These are phyloP conservation scores for Marronus borbonicus DNA, from an alignment of 2,888 invertebrate genomes.

Conservation along the genomic window DNA sequence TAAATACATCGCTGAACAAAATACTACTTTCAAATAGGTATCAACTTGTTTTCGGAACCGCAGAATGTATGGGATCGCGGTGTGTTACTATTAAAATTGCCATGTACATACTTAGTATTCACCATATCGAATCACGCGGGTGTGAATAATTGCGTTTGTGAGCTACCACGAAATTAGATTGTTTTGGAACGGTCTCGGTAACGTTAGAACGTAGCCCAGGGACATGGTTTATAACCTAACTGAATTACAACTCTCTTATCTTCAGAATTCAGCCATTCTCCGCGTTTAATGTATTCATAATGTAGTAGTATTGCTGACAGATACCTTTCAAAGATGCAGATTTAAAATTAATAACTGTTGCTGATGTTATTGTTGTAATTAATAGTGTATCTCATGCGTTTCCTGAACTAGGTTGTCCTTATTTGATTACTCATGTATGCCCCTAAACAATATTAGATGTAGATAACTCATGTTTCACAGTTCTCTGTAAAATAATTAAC, in stretches of 20 bases:
- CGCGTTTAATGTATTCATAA: constrained; percentile 48
- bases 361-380: constrained; percentile 10
- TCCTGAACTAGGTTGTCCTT: too few relatives aligned
- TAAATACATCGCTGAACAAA: not conserved
- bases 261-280: constrained; percentile 53
- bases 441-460: too few relatives aligned
- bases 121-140: constrained; percentile 50
- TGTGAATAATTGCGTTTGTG: constrained; percentile 52
- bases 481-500: too few relatives aligned
- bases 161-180: constrained; percentile 52
- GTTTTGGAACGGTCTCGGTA: constrained; percentile 49
- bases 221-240: constrained; percentile 63
- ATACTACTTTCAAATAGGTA: not conserved
- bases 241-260: constrained; percentile 66
- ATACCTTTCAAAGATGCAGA: constrained; percentile 49
- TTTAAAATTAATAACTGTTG: constrained; percentile 42
- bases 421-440: too few relatives aligned
- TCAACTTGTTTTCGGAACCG: not conserved
- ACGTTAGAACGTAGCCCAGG: constrained; percentile 50
- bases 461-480: too few relatives aligned
- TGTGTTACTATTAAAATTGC: constrained; percentile 25
- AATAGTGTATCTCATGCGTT: not conserved
- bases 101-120: constrained; percentile 43
- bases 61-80: not conserved
- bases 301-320: constrained; percentile 44